Conservation (phyloP, 1,140 invertebrate species). For the Anagrus nilaparvatae region DNA sequence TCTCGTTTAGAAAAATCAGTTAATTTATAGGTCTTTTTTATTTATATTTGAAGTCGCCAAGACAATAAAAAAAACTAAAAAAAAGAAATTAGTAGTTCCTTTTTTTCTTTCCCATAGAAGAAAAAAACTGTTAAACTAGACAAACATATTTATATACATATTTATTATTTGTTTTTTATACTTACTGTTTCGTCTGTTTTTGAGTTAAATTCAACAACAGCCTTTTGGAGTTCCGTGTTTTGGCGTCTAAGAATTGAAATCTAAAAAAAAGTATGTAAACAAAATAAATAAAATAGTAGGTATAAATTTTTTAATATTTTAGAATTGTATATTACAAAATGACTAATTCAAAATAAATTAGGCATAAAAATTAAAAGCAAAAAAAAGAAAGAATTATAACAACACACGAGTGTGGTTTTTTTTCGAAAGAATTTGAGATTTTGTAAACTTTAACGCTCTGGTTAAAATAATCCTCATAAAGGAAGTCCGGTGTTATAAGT, state of each 20-base stretch:
- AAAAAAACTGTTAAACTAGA: no score
- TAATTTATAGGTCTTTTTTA: no score
- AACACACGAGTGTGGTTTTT: neutral
- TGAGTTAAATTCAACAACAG: conserved; percentile 31
- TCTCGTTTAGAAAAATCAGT: no score
- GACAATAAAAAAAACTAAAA: no score
- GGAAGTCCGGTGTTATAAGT: conserved; percentile 36
- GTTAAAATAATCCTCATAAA: conserved; percentile 17
- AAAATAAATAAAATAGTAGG: conserved; percentile 1
- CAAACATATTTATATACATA: no score
- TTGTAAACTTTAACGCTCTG: neutral
- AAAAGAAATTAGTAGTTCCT: no score
- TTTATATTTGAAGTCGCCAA: no score
- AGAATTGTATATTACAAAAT: neutral
- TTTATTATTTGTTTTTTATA: no score
- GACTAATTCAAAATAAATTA: neutral
- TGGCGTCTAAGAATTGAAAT: conserved; percentile 33
- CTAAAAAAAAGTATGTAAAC: conserved; percentile 19
- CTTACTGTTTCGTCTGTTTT: conserved; percentile 33
- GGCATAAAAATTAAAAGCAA: neutral
- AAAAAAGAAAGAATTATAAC: neutral
- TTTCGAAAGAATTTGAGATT: conserved; percentile 2
- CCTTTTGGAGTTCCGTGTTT: conserved; percentile 34
- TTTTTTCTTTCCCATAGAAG: no score
- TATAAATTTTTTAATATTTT: conserved; percentile 9